Evolutionary conservation across 2,888 invertebrate genomes (phyloP).

Genomic region (Eudemis profundana): DNA sequence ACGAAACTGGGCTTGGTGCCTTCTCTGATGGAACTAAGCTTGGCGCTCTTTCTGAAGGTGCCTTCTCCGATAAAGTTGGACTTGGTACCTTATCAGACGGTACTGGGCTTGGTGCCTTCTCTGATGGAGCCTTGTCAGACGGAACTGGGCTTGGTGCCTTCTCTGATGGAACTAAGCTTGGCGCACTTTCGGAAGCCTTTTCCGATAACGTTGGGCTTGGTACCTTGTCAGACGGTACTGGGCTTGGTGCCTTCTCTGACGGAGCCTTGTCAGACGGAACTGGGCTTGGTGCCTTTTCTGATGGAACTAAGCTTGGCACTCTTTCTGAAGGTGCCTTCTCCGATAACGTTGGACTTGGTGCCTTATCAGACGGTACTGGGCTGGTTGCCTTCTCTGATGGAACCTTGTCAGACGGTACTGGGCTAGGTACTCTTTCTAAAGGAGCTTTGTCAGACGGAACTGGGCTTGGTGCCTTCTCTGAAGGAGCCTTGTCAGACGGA

Average conservation of each 20-base stretch:
- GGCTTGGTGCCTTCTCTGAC: not conserved
- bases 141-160: too few relatives aligned
- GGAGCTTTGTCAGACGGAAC: not conserved
- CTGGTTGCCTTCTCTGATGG: conserved; percentile 32
- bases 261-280: not conserved
- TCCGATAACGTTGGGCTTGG: too few relatives aligned
- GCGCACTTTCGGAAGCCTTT: not conserved
- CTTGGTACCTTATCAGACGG: conserved; percentile 38
- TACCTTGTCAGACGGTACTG: not conserved
- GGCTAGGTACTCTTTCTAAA: not conserved
- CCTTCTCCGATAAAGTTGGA: too few relatives aligned
- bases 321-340: not conserved
- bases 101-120: conserved; percentile 30
- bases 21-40: too few relatives aligned
- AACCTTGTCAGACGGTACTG: not conserved
- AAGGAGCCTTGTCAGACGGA: not conserved
- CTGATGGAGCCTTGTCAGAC: conserved; percentile 26
- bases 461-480: conserved; percentile 9
- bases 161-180: too few relatives aligned
- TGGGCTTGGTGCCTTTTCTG: not conserved
- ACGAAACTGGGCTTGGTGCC: conserved; percentile 17
- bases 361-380: too few relatives aligned
- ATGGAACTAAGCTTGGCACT: too few relatives aligned
- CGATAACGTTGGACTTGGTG: too few relatives aligned
- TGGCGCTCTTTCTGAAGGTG: not conserved